Evolutionary conservation across 2,888 invertebrate genomes (phyloP), one percentile per base, ranked within the genome.

Genomic region (Pollenia amentaria): DNA sequence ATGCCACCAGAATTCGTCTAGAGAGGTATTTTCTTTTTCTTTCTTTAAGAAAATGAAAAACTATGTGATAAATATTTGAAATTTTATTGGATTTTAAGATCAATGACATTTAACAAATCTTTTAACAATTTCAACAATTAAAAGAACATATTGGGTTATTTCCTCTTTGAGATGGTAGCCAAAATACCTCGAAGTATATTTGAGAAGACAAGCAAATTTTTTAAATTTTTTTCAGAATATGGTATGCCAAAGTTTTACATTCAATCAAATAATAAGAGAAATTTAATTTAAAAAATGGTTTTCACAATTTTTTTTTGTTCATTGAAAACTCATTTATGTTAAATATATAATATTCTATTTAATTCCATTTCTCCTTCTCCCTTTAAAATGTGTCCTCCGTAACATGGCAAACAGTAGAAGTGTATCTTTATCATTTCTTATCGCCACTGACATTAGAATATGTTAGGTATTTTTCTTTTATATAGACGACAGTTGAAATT

Each of bases 81-180:
- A 73, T 84, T 78, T 53, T 60, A 21, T 73, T 46, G 42, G 16
- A 67, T 51, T 55, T 67, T 44, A 73, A 84, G 84, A 78, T 73
- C 78, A 84, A 60, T 67, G 78, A 73, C 84, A 78, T 73, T 78
- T 73, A 53, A 78, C 48, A 84, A 84, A 84, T 78, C 77, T 72
- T 78, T 57, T 21, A 83, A 70, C 44, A 77, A 83, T 78, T 77
- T 70, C 21, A 83, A 70, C 72, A 84, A 84, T 78, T 84, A 72
- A 77, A 65, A 67, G 65, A 60, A 67, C 72, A 72, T 78, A 73
- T 60, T 73, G 65, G 57, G 48, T 55, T 83, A 70, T 70, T 83
- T 76, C 77, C 83, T 70, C 46, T 83, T 83, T 83, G 48, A 77
- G 57, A 14, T 8, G 10, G 4, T 16, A 67, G 46, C 72, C 72